Conservation (phyloP, 2,113 vertebrate species). For the Ginglymostoma cirratum region DNA sequence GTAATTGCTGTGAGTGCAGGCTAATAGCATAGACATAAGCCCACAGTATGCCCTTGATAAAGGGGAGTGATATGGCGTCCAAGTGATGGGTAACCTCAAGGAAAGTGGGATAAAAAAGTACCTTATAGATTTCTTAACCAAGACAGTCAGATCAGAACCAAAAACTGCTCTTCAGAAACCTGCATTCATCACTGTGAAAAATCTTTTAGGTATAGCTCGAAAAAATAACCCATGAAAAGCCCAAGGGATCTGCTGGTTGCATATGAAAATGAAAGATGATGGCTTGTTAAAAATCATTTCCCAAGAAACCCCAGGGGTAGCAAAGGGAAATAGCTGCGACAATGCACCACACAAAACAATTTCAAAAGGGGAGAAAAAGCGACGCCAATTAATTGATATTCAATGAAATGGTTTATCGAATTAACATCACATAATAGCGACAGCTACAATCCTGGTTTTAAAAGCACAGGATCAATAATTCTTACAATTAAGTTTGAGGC, state of each 20-base stretch:
- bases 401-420: constrained; percentile 29
- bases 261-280: background rate
- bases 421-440: background rate
- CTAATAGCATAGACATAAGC: background rate
- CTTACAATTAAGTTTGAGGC: background rate
- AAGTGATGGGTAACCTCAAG: background rate
- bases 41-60: background rate
- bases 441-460: background rate
- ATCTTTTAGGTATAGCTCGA: constrained; percentile 18
- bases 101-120: no score
- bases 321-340: background rate
- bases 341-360: background rate
- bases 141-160: background rate
- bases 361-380: background rate
- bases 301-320: background rate
- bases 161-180: background rate
- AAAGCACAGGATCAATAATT: background rate
- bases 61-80: background rate
- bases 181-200: background rate
- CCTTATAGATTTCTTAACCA: background rate
- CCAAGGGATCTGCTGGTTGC: background rate
- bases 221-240: background rate
- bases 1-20: background rate
- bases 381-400: constrained; percentile 15
- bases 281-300: constrained; percentile 27